Evolutionary conservation across 2,888 invertebrate species (phyloP).

Genomic region (Polyommatus iphigenia): DNA sequence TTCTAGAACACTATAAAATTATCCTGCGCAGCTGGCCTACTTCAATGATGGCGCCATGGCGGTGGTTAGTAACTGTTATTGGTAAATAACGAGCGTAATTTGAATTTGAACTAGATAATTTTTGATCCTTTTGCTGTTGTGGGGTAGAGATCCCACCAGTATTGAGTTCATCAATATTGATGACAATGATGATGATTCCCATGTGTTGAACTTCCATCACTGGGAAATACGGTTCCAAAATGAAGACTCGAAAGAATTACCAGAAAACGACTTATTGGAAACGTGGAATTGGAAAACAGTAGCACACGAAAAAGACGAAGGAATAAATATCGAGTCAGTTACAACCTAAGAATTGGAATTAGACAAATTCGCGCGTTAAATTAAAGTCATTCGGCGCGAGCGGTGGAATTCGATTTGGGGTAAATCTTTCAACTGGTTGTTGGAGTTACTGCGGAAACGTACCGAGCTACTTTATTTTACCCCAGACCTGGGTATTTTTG

Average conservation of each 20-base stretch:
- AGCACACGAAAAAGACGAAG: conserved; percentile 49
- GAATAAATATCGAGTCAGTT: conserved; percentile 78
- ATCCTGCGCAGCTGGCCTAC: no score
- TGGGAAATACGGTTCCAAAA: neutral
- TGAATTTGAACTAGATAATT: neutral
- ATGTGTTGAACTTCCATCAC: neutral
- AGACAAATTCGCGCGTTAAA: conserved; percentile 79
- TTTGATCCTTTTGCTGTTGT: no score
- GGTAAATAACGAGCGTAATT: neutral
- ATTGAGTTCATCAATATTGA: neutral
- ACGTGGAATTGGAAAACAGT: conserved; percentile 31
- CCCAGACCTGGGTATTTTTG: neutral
- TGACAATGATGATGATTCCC: neutral
- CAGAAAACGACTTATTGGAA: conserved; percentile 2
- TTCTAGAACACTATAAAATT: no score
- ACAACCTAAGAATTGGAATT: conserved; percentile 78
- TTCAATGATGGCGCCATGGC: no score
- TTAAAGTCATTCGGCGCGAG: conserved; percentile 70
- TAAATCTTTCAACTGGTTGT: conserved; percentile 61
- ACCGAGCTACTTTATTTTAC: neutral
- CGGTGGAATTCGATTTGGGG: conserved; percentile 73
- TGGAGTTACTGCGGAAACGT: conserved; percentile 5
- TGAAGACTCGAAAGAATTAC: neutral
- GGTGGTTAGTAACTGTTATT: no score
- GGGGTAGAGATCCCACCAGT: no score